Percentiles rank a stretch among this genome's conserved stretches.
phyloP scores from a whole-genome alignment of 2,797 vertebrate species.

The Pipistrellus nathusii region DNA sequence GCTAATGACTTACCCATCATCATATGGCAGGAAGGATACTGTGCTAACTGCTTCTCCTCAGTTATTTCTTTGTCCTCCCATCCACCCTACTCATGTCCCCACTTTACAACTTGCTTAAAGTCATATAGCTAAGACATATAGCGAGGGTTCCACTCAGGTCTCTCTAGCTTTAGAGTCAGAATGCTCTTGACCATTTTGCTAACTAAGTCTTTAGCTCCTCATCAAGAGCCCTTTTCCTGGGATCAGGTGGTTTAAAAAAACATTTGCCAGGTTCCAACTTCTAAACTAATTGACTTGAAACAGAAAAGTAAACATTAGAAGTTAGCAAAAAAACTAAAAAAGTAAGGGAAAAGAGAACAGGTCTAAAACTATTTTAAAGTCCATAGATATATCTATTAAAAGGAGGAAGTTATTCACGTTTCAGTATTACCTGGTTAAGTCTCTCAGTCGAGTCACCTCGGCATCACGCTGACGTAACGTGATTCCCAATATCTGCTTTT shows the following conservation, averaged over 20 bases:
- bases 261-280: constrained; percentile 22
- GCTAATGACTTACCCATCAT: background rate
- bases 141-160: background rate
- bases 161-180: constrained; percentile 10
- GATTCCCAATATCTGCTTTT: constrained; percentile 90
- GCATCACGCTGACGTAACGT: constrained; percentile 90
- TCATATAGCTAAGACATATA: background rate
- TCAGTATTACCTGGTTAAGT: constrained; percentile 88
- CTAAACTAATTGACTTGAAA: constrained; percentile 43
- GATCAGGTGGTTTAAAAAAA: constrained; percentile 15
- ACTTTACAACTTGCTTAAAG: background rate
- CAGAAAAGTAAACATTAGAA: constrained; percentile 32
- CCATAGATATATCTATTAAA: background rate
- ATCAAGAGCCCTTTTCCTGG: background rate
- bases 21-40: background rate
- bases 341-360: constrained; percentile 15
- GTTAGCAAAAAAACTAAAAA: constrained; percentile 32
- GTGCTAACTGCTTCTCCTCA: background rate
- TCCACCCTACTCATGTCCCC: background rate
- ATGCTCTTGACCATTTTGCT: background rate
- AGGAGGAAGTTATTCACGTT: background rate
- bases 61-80: background rate
- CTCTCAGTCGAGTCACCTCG: constrained; percentile 89
- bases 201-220: background rate
- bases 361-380: constrained; percentile 42